These are phyloP conservation scores for Lophura nycthemera DNA, from an alignment of 2,113 vertebrate species.

Conservation along the genomic window DNA sequence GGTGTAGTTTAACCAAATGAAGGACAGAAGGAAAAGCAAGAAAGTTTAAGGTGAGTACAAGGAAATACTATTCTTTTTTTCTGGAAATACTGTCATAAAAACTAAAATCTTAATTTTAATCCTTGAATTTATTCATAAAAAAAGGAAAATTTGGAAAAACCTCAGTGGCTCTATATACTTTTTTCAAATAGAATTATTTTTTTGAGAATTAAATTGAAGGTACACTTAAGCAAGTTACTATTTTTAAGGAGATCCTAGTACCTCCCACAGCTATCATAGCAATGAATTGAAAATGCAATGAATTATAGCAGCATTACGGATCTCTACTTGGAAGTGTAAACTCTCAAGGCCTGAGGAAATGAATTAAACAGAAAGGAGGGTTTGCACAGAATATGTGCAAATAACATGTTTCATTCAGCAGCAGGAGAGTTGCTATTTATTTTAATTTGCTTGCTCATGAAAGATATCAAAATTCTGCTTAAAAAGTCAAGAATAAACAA, in stretches of 20 bases:
- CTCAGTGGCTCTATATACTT: not conserved
- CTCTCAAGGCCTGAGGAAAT: not conserved
- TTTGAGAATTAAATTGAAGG: rapidly evolving
- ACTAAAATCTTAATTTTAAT: not conserved
- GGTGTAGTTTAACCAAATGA: not conserved
- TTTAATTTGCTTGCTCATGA: not conserved
- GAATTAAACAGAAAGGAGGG: not conserved
- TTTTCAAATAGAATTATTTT: not conserved
- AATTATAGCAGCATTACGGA: not conserved
- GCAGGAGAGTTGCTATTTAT: not conserved
- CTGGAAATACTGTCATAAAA: not conserved
- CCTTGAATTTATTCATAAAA: rapidly evolving
- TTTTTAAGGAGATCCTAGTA: not conserved
- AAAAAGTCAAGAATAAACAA: not conserved
- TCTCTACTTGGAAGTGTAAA: not conserved
- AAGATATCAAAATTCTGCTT: not conserved
- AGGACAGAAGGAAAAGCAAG: not conserved
- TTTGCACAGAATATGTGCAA: not conserved
- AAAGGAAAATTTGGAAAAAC: not conserved
- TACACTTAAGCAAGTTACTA: not conserved
- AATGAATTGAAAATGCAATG: not conserved
- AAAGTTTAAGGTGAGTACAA: not conserved
- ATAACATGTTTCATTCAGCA: not conserved
- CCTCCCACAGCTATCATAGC: not conserved
- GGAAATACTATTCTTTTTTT: not conserved